Evolutionary conservation across 92 coral and sea anemone genomes (phyloP).

Genomic region (Heliopora coerulea): DNA sequence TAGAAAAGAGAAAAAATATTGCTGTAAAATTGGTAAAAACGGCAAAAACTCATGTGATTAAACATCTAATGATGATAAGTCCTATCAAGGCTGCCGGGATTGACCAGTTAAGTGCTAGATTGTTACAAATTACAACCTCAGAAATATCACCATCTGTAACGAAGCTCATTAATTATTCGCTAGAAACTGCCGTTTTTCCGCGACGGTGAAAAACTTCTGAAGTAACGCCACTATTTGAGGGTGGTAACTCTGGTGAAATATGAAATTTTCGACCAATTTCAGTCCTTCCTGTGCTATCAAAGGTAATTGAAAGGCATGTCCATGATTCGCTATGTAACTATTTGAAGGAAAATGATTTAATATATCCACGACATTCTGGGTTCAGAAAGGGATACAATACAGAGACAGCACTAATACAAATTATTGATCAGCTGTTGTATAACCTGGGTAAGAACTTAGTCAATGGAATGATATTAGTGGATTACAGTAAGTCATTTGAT

Average conservation of each 20-base stretch:
- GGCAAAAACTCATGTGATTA: too few species aligned
- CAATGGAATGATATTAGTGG: constrained; percentile 37
- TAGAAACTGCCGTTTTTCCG: constrained; percentile 23
- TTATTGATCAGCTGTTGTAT: constrained; percentile 42
- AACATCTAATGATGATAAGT: background rate
- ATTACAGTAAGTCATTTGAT: background rate
- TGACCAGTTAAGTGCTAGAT: background rate
- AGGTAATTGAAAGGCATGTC: too few species aligned
- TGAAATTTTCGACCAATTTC: constrained; percentile 33
- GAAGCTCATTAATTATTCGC: constrained; percentile 26
- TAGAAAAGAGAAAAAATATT: background rate
- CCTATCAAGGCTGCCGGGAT: background rate
- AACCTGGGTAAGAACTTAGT: constrained; percentile 33
- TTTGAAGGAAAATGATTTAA: too few species aligned
- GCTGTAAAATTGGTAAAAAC: too few species aligned
- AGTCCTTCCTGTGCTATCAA: too few species aligned
- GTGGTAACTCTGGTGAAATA: constrained; percentile 9
- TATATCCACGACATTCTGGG: too few species aligned
- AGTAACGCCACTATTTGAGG: constrained; percentile 36
- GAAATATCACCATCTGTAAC: constrained; percentile 5
- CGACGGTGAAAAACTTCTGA: constrained; percentile 37
- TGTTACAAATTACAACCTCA: constrained; percentile 32
- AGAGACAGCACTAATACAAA: constrained; percentile 44
- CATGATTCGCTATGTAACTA: too few species aligned
- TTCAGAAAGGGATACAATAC: constrained; percentile 40